These are phyloP conservation scores for Scaptomyza flava DNA, from an alignment of 2,888 invertebrate species.

Conservation along the genomic window DNA sequence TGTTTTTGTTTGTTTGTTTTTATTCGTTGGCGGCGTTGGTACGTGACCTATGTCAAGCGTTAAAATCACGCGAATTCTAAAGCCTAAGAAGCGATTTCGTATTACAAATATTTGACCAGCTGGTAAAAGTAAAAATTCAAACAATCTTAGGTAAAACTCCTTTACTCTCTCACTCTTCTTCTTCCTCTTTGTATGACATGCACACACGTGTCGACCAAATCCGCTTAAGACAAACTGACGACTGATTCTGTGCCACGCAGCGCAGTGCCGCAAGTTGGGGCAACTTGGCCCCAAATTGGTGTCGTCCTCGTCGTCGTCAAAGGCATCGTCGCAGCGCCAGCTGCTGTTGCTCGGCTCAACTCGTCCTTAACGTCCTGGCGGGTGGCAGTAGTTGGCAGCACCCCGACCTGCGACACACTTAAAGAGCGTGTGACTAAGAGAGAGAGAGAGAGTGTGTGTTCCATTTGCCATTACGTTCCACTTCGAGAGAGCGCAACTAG, in stretches of 20 bases:
- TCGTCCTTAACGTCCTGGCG: constrained; percentile 3
- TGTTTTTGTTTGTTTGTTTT: neutral
- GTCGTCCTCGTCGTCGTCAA: constrained; percentile 26
- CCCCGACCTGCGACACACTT: constrained; percentile 58
- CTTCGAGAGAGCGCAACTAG: constrained; percentile 14
- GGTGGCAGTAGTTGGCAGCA: constrained; percentile 7
- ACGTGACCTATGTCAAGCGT: constrained; percentile 76
- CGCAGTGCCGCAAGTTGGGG: constrained; percentile 63
- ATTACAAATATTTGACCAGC: constrained; percentile 18
- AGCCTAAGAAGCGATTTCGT: constrained; percentile 23
- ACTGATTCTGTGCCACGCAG: constrained; percentile 73
- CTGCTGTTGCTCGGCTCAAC: constrained; percentile 30
- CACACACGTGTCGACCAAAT: constrained; percentile 74
- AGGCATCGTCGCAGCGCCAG: constrained; percentile 13
- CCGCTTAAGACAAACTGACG: constrained; percentile 81
- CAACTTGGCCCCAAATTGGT: constrained; percentile 55
- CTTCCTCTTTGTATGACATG: constrained; percentile 20
- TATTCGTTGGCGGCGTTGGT: neutral
- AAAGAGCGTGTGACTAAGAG: constrained; percentile 50
- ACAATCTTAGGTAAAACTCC: constrained; percentile 10
- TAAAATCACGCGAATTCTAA: constrained; percentile 50
- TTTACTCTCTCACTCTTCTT: neutral
- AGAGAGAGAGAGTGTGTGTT: constrained; percentile 46
- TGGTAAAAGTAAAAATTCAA: constrained; percentile 17
- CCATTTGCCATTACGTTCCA: constrained; percentile 53